These are phyloP conservation scores for Psilopsiagon aymara DNA, from an alignment of 2,113 vertebrate genomes.

Conservation along the genomic window DNA sequence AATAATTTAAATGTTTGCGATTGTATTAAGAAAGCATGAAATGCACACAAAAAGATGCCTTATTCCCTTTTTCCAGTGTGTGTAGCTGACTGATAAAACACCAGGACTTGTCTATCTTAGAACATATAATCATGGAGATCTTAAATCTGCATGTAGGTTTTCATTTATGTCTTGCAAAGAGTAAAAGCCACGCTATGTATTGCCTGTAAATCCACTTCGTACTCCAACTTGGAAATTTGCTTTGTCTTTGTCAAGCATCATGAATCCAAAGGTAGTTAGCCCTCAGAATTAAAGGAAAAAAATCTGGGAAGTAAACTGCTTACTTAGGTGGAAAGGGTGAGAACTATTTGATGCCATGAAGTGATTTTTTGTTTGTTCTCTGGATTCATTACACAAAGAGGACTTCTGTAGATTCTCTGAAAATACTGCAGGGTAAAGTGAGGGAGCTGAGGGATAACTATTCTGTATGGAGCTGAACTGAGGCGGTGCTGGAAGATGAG, in stretches of 20 bases:
- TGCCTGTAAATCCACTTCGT: background rate
- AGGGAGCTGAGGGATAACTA: background rate
- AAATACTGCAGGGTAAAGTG: background rate
- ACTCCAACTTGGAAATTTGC: background rate
- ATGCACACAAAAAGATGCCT: background rate
- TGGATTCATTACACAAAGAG: background rate
- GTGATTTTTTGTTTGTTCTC: constrained; percentile 25
- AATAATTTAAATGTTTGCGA: background rate
- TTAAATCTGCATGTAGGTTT: background rate
- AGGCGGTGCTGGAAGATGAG: background rate
- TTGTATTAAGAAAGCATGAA: background rate
- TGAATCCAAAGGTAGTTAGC: background rate
- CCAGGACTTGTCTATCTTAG: background rate
- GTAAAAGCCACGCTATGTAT: background rate
- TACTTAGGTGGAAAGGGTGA: background rate
- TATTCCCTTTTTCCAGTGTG: background rate
- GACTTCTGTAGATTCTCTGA: background rate
- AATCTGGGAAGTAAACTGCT: background rate
- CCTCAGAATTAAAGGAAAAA: background rate
- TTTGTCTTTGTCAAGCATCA: background rate
- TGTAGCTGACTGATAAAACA: background rate
- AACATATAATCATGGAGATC: background rate
- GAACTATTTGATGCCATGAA: background rate
- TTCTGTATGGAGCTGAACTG: background rate
- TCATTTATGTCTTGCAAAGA: background rate